Base-by-base conservation (phyloP, 2,888 invertebrate species). In the Lobophora halterata region DNA sequence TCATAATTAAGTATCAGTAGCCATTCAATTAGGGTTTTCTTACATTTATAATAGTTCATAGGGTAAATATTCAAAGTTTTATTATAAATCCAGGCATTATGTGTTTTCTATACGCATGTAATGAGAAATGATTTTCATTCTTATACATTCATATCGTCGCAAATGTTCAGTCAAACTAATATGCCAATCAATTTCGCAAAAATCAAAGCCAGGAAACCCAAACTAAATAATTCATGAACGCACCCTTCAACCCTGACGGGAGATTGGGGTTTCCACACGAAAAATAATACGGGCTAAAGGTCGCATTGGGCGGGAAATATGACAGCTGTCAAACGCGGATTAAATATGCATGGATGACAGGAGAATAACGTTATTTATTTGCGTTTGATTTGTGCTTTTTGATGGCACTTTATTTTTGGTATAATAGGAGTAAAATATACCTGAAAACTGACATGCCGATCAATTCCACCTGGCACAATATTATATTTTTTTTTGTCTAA, bases 261-360 rank as follows among this genome's bases (percentile, higher is more conserved):
- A 27, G 45, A 52, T 52, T 34, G 26, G 44, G 52, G 47, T 49
- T 42, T 32, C 32, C 36, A 35, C 52, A 54, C 63, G 62, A 70
- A 70, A 76, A 74, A 76, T 71, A 69, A 71, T 58, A 51, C 54
- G 39, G 57, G 64, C 14, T 23, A 68, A 61, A 69, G 65, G 64
- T 65, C 48, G 49, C 47, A 55, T 63, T 61, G 67, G n/a, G 65
- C 65, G 69, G 50, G 61, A 43, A 57, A 73, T 72, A 60, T 75
- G 79, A 77, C 78, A 79, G 69, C 67, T 79, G 78, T 79, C 79
- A 78, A 71, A 71, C 54, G 60, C 20, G 60, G 61, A 71, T 74
- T 74, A 53, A 73, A 68, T 62, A 31, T 30, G 26, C 12, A 29
- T 16, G 29, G 21, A 8, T 23, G 28, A 18, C 38, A 18, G 29